phyloP scores from a whole-genome alignment of 2,113 vertebrate species.

The Spea bombifrons region DNA sequence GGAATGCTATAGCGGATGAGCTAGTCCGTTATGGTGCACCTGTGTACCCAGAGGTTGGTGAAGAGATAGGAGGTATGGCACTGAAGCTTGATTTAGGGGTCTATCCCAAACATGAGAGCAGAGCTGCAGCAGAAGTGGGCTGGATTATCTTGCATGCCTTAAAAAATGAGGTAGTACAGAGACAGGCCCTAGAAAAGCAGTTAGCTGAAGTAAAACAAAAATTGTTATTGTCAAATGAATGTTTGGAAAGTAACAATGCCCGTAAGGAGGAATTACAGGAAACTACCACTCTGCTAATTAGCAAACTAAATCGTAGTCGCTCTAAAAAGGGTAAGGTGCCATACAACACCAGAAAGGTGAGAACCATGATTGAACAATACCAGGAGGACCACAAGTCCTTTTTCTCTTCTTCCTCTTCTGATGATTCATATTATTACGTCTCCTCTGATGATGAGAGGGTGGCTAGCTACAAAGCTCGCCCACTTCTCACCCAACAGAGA shows the following conservation, averaged over 20 bases:
- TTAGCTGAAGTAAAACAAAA: not conserved
- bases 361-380: not conserved
- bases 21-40: not conserved
- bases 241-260: not conserved
- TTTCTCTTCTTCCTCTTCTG: too few species aligned
- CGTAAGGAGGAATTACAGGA: not conserved
- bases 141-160: not conserved
- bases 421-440: too few species aligned
- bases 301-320: not conserved
- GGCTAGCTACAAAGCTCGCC: too few species aligned
- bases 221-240: not conserved
- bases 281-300: not conserved
- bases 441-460: too few species aligned
- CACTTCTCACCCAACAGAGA: not conserved
- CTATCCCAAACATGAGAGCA: not conserved
- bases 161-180: not conserved
- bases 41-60: not conserved
- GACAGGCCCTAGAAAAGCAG: not conserved
- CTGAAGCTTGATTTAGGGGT: not conserved
- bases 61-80: not conserved
- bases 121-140: not conserved
- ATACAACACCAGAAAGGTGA: not conserved
- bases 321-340: not conserved
- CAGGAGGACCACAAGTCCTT: too few species aligned
- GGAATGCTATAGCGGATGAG: not conserved